Evolutionary conservation across 2,113 vertebrate species (phyloP).

Genomic region (Dicerorhinus sumatrensis): DNA sequence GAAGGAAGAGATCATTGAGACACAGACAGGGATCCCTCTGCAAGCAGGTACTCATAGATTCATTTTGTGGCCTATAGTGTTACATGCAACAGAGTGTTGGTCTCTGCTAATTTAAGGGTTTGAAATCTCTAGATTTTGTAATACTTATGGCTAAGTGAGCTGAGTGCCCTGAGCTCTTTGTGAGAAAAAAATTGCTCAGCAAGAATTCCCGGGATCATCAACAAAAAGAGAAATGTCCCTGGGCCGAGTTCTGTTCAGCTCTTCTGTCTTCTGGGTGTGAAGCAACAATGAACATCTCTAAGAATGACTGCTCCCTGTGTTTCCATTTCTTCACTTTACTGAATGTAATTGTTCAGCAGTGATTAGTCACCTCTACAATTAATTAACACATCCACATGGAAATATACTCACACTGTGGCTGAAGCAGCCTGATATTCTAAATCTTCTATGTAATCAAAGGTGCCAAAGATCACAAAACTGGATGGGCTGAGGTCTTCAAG

Average conservation of each 20-base stretch:
- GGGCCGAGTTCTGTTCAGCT: neutral
- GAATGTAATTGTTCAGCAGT: neutral
- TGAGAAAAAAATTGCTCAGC: neutral
- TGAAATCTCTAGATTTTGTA: conserved; percentile 30
- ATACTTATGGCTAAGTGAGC: neutral
- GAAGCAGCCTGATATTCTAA: neutral
- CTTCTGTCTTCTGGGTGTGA: conserved; percentile 29
- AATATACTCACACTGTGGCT: neutral
- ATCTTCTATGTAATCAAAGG: neutral
- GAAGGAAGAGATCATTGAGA: neutral
- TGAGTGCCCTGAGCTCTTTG: neutral
- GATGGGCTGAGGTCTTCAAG: neutral
- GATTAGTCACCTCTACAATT: neutral
- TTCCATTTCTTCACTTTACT: conserved; percentile 18
- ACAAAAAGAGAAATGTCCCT: neutral
- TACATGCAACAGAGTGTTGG: neutral
- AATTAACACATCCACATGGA: neutral
- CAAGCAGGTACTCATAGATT: neutral
- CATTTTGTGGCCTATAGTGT: neutral
- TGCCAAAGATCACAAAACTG: conserved; percentile 21
- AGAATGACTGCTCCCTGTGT: neutral
- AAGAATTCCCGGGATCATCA: conserved; percentile 28
- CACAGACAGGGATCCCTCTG: neutral
- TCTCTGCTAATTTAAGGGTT: neutral
- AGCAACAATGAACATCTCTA: neutral